These are phyloP conservation scores for Drosophila paulistorum DNA, from an alignment of 1,140 invertebrate species.

Conservation along the genomic window DNA sequence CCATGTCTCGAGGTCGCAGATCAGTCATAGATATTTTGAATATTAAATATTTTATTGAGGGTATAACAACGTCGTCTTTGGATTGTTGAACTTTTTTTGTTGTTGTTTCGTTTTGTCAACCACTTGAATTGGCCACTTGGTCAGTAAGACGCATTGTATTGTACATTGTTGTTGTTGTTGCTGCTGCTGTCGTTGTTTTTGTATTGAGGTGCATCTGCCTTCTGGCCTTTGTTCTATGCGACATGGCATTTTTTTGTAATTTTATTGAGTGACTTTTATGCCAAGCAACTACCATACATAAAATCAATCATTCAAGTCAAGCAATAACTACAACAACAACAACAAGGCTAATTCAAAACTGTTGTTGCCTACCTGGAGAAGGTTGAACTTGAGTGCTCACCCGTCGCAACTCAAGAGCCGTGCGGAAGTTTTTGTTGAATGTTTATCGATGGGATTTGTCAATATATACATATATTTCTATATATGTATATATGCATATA, in stretches of 20 bases:
- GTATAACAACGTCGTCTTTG: conserved; percentile 1
- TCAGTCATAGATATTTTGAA: no score
- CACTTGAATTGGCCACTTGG: conserved; percentile 67
- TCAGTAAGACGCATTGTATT: conserved; percentile 63
- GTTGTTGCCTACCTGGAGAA: conserved; percentile 52
- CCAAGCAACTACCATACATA: conserved; percentile 73
- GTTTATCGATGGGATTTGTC: conserved; percentile 75
- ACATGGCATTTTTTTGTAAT: conserved; percentile 76
- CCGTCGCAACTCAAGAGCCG: conserved; percentile 29
- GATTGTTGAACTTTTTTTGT: neutral
- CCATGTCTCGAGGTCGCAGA: no score
- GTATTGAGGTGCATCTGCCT: conserved; percentile 54
- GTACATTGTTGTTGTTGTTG: conserved; percentile 4
- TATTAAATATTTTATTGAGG: neutral
- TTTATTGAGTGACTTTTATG: conserved; percentile 79
- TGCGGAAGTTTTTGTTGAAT: conserved; percentile 67
- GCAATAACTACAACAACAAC: conserved; percentile 28
- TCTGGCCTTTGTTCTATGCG: conserved; percentile 70
- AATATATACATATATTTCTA: conserved; percentile 28
- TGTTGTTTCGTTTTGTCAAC: conserved; percentile 32
- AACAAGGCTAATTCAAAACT: conserved; percentile 45
- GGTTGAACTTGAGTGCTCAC: conserved; percentile 60
- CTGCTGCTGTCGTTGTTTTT: conserved; percentile 1
- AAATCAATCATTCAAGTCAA: conserved; percentile 71
- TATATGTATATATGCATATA: conserved; percentile 6